These are phyloP conservation scores for Saimiri boliviensis DNA, from an alignment of 2,113 vertebrate species.

Conservation along the genomic window DNA sequence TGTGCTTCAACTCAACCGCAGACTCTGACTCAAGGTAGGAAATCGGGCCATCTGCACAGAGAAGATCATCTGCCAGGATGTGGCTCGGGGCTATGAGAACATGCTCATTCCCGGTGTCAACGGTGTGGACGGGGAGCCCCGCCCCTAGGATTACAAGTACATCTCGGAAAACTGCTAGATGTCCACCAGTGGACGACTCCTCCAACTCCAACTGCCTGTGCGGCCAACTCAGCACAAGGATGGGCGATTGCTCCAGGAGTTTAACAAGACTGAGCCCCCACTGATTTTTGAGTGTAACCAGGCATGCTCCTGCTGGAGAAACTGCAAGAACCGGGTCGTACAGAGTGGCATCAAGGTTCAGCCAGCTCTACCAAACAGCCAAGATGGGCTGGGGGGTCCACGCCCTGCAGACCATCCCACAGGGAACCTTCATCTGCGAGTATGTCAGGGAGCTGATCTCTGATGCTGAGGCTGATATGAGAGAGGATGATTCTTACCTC, in stretches of 20 bases:
- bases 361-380: conserved; percentile 94
- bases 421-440: conserved; percentile 97
- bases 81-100: conserved; percentile 94
- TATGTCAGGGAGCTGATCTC: conserved; percentile 96
- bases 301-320: conserved; percentile 92
- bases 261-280: conserved; percentile 96
- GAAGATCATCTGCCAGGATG: conserved; percentile 92
- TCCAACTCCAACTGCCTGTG: conserved; percentile 96
- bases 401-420: conserved; percentile 93
- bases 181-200: conserved; percentile 92
- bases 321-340: conserved; percentile 95
- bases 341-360: conserved; percentile 96
- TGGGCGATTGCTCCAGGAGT: conserved; percentile 94
- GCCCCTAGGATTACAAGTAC: conserved; percentile 94
- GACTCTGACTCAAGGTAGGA: conserved; percentile 89
- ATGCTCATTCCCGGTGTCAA: conserved; percentile 96
- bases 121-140: conserved; percentile 91
- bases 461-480: conserved; percentile 94
- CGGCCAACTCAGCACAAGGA: conserved; percentile 97
- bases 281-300: conserved; percentile 97
- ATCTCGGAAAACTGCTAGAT: conserved; percentile 96
- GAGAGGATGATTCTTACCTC: conserved; percentile 95
- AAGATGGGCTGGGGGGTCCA: conserved; percentile 96
- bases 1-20: conserved; percentile 93
- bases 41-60: conserved; percentile 91